Evolutionary conservation across 2,797 vertebrate genomes (phyloP).

Genomic region (Coregonus sp.): DNA sequence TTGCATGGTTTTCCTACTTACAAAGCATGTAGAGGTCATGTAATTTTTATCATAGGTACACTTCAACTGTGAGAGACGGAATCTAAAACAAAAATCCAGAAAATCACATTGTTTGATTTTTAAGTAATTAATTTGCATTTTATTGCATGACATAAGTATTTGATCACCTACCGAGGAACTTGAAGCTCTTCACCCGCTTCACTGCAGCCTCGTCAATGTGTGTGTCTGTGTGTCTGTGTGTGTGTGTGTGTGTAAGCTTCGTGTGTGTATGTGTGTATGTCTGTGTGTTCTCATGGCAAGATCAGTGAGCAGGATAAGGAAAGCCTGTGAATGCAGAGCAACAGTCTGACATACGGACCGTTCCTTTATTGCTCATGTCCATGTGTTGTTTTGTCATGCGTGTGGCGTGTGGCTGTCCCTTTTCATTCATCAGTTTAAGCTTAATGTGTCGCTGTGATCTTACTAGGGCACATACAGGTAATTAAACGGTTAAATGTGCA

Average conservation of each 20-base stretch:
- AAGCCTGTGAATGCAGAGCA: not conserved
- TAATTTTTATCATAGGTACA: too few species aligned
- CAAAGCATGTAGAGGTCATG: too few species aligned
- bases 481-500: not conserved
- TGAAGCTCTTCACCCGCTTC: too few species aligned
- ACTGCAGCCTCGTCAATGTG: not conserved
- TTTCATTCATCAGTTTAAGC: not conserved
- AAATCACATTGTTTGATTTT: too few species aligned
- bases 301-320: slow-evolving; percentile 3
- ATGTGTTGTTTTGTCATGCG: too few species aligned
- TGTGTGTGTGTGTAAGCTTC: not conserved
- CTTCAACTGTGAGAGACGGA: too few species aligned
- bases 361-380: not conserved
- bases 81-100: too few species aligned
- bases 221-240: not conserved
- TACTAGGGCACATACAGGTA: slow-evolving; percentile 4
- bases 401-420: not conserved
- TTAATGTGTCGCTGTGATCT: slow-evolving; percentile 5
- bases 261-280: too few species aligned
- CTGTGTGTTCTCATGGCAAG: not conserved
- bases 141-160: too few species aligned
- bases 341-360: not conserved
- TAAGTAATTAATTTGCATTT: too few species aligned
- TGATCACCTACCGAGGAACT: too few species aligned
- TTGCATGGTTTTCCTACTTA: too few species aligned